Conservation (phyloP, 2,888 invertebrate genomes). For the Chromoteleia sp. region DNA sequence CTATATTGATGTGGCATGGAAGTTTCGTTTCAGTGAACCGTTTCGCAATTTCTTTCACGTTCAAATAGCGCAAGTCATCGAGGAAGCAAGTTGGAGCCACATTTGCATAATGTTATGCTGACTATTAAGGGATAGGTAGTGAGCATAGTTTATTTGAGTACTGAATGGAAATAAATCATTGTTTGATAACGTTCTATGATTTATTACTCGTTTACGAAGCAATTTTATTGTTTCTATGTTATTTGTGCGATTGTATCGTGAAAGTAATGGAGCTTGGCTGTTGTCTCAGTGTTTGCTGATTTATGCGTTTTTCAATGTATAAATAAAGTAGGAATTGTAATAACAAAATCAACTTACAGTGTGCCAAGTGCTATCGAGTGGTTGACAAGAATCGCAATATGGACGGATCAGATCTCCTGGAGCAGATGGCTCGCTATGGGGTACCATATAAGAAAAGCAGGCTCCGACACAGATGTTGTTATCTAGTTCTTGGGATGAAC, state of each 20-base stretch:
- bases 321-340: too few species aligned
- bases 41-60: neutral
- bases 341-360: conserved; percentile 86
- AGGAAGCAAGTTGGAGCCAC: conserved; percentile 17
- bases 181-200: conserved; percentile 1
- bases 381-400: conserved; percentile 90
- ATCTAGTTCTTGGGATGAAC: conserved; percentile 88
- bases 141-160: conserved; percentile 2
- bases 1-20: conserved; percentile 11
- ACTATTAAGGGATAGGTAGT: conserved; percentile 21
- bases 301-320: too few species aligned
- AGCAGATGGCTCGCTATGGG: conserved; percentile 88
- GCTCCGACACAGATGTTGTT: conserved; percentile 90
- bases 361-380: conserved; percentile 88
- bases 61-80: conserved; percentile 24
- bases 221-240: neutral
- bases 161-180: neutral
- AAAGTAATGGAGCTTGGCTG: too few species aligned
- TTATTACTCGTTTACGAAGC: neutral
- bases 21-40: neutral
- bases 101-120: conserved; percentile 46
- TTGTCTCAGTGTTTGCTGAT: too few species aligned
- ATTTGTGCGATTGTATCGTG: neutral
- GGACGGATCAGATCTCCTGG: conserved; percentile 88
- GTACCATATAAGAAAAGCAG: conserved; percentile 90